phyloP scores from a whole-genome alignment of 2,888 invertebrate species.

The Melanostoma scalare region DNA sequence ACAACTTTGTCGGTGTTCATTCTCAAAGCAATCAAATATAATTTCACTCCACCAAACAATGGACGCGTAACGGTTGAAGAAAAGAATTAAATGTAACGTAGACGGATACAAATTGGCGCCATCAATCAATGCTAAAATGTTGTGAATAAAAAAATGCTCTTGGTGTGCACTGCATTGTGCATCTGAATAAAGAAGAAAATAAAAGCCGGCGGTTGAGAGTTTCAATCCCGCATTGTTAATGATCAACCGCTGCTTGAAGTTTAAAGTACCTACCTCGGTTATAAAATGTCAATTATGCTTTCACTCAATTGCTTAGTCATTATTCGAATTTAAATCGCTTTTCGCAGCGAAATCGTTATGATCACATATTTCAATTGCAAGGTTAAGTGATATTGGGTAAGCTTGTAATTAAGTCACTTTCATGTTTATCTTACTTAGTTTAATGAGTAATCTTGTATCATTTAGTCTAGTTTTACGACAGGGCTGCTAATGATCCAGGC shows the following conservation, averaged over 20 bases:
- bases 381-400: slow-evolving; percentile 42
- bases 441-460: background rate
- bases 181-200: slow-evolving; percentile 15
- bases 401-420: slow-evolving; percentile 26
- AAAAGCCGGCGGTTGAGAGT: background rate
- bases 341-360: background rate
- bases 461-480: no score
- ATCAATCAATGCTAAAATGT: slow-evolving; percentile 41
- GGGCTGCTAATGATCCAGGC: no score
- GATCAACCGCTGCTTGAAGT: slow-evolving; percentile 3
- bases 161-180: slow-evolving; percentile 28
- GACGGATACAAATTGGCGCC: slow-evolving; percentile 39
- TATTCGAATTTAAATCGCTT: slow-evolving; percentile 18
- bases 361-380: background rate
- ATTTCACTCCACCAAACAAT: slow-evolving; percentile 45
- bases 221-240: slow-evolving; percentile 33
- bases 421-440: slow-evolving; percentile 9
- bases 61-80: slow-evolving; percentile 18
- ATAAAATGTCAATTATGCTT: slow-evolving; percentile 59
- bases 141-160: slow-evolving; percentile 3
- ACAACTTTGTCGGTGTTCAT: slow-evolving; percentile 3
- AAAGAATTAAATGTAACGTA: slow-evolving; percentile 40
- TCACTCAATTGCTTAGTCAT: slow-evolving; percentile 58
- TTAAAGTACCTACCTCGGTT: slow-evolving; percentile 39
- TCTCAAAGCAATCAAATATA: slow-evolving; percentile 42